phyloP scores from a whole-genome alignment of 1,140 invertebrate species.

The Thereuonema tuberculata region DNA sequence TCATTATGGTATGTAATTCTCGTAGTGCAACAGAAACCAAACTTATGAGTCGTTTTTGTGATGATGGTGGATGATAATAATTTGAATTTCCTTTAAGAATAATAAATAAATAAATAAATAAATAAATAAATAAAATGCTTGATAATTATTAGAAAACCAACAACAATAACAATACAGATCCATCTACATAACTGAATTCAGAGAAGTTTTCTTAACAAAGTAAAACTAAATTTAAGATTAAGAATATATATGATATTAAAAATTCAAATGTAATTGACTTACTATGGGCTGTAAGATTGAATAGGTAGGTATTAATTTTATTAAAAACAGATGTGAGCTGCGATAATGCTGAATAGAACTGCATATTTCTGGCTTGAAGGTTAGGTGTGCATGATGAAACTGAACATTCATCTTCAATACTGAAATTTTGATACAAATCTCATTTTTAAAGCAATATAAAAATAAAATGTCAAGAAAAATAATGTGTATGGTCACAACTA shows the following conservation, averaged over 20 bases:
- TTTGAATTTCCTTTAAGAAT: neutral
- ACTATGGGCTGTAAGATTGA: neutral
- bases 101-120: too few relatives aligned
- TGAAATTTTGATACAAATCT: too few relatives aligned
- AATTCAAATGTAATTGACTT: too few relatives aligned
- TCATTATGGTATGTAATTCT: neutral
- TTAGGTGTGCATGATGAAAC: constrained; percentile 21
- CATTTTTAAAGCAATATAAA: neutral
- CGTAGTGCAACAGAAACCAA: neutral
- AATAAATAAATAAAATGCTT: too few relatives aligned
- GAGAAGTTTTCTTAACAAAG: too few relatives aligned
- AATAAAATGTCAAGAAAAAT: too few relatives aligned
- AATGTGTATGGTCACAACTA: too few relatives aligned
- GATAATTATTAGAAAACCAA: too few relatives aligned
- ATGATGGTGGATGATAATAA: neutral
- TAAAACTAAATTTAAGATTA: too few relatives aligned
- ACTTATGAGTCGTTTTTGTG: neutral
- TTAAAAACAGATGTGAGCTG: neutral
- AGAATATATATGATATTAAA: too few relatives aligned
- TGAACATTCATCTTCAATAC: constrained; percentile 30
- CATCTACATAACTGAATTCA: too few relatives aligned
- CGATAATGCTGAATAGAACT: neutral
- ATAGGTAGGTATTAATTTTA: neutral
- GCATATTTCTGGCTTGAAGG: neutral
- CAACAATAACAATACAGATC: too few relatives aligned